Evolutionary conservation across 2,113 vertebrate genomes (phyloP).

Genomic region (Nestor notabilis): DNA sequence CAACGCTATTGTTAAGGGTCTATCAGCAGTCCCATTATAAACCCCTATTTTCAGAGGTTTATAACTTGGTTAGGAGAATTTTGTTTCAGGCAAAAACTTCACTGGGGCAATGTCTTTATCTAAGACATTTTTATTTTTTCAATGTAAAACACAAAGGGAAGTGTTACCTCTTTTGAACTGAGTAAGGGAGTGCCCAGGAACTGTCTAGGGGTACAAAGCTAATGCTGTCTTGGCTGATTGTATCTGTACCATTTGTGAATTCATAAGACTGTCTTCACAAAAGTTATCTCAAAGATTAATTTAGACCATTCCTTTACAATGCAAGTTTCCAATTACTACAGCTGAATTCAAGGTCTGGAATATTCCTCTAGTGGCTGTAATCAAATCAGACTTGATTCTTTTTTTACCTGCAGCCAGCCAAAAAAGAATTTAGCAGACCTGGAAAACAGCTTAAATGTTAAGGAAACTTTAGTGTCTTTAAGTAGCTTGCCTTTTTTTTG

Average conservation of each 20-base stretch:
- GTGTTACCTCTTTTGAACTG: background rate
- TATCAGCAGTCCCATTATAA: slow-evolving; percentile 52
- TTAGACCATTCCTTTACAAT: slow-evolving; percentile 15
- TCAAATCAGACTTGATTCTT: slow-evolving; percentile 18
- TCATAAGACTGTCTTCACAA: background rate
- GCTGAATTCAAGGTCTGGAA: slow-evolving; percentile 18
- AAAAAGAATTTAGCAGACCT: background rate
- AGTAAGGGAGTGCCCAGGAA: background rate
- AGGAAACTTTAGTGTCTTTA: background rate
- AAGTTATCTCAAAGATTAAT: background rate
- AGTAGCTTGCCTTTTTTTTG: background rate
- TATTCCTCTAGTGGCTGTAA: slow-evolving; percentile 45
- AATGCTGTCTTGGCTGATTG: background rate
- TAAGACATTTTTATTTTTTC: background rate
- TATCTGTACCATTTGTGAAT: background rate
- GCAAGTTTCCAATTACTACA: slow-evolving; percentile 39
- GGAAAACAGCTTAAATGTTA: background rate
- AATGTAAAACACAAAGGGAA: background rate
- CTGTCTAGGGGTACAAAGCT: slow-evolving; percentile 2
- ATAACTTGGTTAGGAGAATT: slow-evolving; percentile 51
- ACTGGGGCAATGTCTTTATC: background rate
- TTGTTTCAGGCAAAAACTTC: slow-evolving; percentile 48
- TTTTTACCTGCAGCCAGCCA: background rate
- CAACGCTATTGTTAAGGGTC: slow-evolving; percentile 56
- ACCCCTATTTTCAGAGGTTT: slow-evolving; percentile 37